Base-by-base conservation (phyloP, 2,888 invertebrate genomes). In the Lepidonotus clava region DNA sequence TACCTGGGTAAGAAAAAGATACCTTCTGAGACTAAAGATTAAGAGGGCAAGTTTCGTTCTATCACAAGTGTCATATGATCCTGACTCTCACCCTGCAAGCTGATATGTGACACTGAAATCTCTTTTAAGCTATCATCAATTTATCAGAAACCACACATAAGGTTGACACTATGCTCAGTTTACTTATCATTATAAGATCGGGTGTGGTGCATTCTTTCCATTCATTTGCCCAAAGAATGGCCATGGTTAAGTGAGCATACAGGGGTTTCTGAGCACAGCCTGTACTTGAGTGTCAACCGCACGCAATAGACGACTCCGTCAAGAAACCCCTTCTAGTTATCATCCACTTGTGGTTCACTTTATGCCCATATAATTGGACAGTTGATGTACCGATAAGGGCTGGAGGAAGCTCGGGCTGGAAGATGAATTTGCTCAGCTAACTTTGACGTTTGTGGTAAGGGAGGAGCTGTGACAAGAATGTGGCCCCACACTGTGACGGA, bases 331-430 rank as follows among this genome's bases (percentile, higher is more conserved):
- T 61, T 18, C 53, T 1, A 61, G 28, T 24, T 32, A 61, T 61
- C 61, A 61, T 61, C 61, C 28, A 61, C 61, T 61, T 61, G 61
- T 28, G 28, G 21, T 32, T 11, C 61, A 61, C 61, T 28, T 61
- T 28, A 61, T 24, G 61, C 1, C 61, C 61, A 61, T n/a, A n/a
- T 61, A 61, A 61, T 61, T 61, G 61, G 61, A 24, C 61, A 61
- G 61, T 24, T 61, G 61, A 61, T 61, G 24, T 14, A 11, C 61
- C 11, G 61, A 61, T 61, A 61, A 61, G 56, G 61, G n/a, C n/a
- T 61, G 61, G 11, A 46, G 6, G 18, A 11, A 11, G 46, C 46
- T 18, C 46, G 8, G 46, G 18, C n/a, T 18, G 11, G 14, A 32
- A 32, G 28, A 61, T 53, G 53, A 53, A 53, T 53, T 61, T 61